Evolutionary conservation across 1,140 invertebrate species (phyloP).

Genomic region (Sycophila sp.): DNA sequence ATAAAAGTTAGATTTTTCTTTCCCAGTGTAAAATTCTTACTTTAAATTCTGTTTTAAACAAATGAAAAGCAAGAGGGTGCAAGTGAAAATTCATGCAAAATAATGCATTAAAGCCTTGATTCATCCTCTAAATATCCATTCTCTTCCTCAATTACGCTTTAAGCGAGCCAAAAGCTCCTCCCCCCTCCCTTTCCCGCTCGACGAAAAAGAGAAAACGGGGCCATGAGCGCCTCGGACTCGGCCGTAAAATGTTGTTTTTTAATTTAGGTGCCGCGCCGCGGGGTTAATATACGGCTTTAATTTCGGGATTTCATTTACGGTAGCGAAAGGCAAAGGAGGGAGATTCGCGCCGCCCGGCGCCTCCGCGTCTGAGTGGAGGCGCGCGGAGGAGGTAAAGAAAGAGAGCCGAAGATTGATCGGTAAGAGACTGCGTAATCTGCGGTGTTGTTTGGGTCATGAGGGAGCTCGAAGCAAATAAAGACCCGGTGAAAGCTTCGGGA

Average conservation of each 20-base stretch:
- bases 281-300: slow-evolving; percentile 66
- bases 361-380: slow-evolving; percentile 30
- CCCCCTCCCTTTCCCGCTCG: background rate
- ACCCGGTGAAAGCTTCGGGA: too few species aligned
- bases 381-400: background rate
- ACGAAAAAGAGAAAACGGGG: slow-evolving; percentile 24
- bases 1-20: too few species aligned
- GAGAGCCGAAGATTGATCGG: background rate
- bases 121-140: background rate
- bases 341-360: slow-evolving; percentile 30
- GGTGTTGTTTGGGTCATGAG: too few species aligned
- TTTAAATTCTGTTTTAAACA: too few species aligned
- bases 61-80: too few species aligned
- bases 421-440: too few species aligned
- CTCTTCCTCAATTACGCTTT: background rate
- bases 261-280: slow-evolving; percentile 57
- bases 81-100: too few species aligned
- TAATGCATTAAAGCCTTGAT: background rate
- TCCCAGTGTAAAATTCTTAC: too few species aligned
- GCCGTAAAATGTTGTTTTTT: slow-evolving; percentile 65
- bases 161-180: background rate
- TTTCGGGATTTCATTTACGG: slow-evolving; percentile 62
- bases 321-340: slow-evolving; percentile 7
- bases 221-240: slow-evolving; percentile 33
- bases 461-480: too few species aligned